Conservation (phyloP, 2,888 invertebrate species). For the Drosophila hamatofila region DNA sequence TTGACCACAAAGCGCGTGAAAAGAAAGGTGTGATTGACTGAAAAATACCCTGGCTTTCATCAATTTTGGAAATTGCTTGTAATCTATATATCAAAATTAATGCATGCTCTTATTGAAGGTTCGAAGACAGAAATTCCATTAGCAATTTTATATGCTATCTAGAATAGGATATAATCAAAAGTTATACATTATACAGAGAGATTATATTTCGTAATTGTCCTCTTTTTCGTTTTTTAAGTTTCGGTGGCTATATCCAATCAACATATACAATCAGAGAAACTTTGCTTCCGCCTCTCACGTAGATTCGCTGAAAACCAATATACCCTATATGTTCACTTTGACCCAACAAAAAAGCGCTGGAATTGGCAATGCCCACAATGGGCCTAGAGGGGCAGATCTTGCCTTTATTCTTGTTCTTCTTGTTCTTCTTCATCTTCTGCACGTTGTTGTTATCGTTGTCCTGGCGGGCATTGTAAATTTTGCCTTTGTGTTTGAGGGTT, state of each 20-base stretch:
- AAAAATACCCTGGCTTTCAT: neutral
- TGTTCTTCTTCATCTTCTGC: slow-evolving; percentile 14
- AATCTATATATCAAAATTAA: too few relatives aligned
- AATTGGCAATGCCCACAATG: slow-evolving; percentile 59
- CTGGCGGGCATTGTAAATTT: slow-evolving; percentile 72
- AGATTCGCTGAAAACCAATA: neutral
- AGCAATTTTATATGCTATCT: too few relatives aligned
- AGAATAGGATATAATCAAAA: too few relatives aligned
- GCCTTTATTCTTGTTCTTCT: slow-evolving; percentile 24
- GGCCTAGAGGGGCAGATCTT: slow-evolving; percentile 43
- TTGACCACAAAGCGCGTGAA: slow-evolving; percentile 61
- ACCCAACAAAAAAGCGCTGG: slow-evolving; percentile 7
- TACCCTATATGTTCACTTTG: neutral
- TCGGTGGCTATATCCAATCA: too few relatives aligned
- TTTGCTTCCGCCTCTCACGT: neutral
- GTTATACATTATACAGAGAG: too few relatives aligned
- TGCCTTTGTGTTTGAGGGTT: slow-evolving; percentile 51
- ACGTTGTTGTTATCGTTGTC: slow-evolving; percentile 31
- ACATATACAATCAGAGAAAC: too few relatives aligned
- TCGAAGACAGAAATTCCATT: too few relatives aligned
- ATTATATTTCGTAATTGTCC: too few relatives aligned
- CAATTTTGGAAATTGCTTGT: too few relatives aligned
- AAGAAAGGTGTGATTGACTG: neutral
- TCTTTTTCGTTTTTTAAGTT: too few relatives aligned
- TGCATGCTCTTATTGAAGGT: too few relatives aligned